phyloP scores from a whole-genome alignment of 2,113 vertebrate species.

The Alethe diademata region DNA sequence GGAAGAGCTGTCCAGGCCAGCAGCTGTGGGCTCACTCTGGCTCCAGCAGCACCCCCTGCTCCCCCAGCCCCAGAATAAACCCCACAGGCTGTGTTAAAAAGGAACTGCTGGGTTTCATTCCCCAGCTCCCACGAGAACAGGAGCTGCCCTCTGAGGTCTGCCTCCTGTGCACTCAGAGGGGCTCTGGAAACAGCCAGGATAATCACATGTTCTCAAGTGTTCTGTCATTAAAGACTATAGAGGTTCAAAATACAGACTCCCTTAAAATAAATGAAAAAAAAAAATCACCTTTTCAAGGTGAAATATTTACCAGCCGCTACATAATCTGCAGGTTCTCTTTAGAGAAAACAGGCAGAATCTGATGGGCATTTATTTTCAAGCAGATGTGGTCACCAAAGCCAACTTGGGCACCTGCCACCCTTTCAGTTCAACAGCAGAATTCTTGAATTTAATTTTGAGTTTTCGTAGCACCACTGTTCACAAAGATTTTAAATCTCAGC shows the following conservation, averaged over 20 bases:
- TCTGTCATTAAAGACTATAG: background rate
- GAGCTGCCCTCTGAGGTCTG: background rate
- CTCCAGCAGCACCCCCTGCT: background rate
- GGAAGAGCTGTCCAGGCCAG: background rate
- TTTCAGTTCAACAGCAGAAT: background rate
- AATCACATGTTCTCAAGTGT: background rate
- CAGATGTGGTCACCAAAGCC: background rate
- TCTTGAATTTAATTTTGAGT: background rate
- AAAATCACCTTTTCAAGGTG: background rate
- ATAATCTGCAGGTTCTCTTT: background rate
- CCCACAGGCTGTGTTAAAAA: no score
- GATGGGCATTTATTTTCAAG: background rate
- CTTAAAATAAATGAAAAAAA: background rate
- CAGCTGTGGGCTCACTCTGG: accelerated
- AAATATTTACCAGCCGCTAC: background rate
- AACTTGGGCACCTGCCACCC: background rate
- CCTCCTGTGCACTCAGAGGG: background rate
- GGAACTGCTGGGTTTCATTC: background rate
- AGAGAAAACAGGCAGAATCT: background rate
- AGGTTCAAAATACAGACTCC: background rate
- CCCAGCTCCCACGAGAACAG: accelerated
- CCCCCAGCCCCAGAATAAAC: background rate
- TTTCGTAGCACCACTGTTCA: background rate
- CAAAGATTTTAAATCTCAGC: background rate
- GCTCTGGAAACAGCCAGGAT: background rate